Base-by-base conservation (phyloP, 2,113 vertebrate species). In the Mobula birostris region DNA sequence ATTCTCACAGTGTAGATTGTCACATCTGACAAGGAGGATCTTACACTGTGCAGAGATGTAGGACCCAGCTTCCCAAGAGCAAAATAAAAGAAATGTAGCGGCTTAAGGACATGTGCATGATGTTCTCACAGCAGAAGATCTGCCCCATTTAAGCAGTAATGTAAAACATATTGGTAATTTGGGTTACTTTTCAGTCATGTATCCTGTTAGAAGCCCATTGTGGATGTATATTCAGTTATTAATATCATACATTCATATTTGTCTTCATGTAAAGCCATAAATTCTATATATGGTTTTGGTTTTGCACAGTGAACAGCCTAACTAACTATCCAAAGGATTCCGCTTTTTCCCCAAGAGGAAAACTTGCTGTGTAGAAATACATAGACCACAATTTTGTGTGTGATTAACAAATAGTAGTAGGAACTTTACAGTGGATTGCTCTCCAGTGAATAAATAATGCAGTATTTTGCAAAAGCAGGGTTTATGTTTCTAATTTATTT, bases 311-410 rank as follows among this genome's bases (percentile, higher is more conserved):
- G 91, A 74, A 76, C 68, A 14, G 70, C 74, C 40, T 93, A 93
- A 76, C 61, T 74, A 76, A 68, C 21, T 32, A 27, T 93, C 48
- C 68, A 93, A 93, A 93, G 68, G 32, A 48, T 93, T 93, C 36
- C 56, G 29, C 8, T 56, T 56, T 14, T 76, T 19, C 70, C 40
- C 32, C 40, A 24, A 7, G 9, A 93, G 21, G 91, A 76, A 74
- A 76, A 29, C 40, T 29, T 90, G 40, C 21, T 56, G 68, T 29
- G 40, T 40, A 11, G 70, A 40, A 93, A 24, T 74, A 24, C 91
- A 76, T 12, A 36, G 68, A 74, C 21, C 27, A 74, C 8, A 72
- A 66, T 29, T 6, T 72, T 74, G 21, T 56, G 56, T 93, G 48
- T 93, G 72, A 93, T 93, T 93, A 76, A 15, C 74, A 74, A 56